phyloP scores from a whole-genome alignment of 2,113 vertebrate species.

The Oostethus manadensis region DNA sequence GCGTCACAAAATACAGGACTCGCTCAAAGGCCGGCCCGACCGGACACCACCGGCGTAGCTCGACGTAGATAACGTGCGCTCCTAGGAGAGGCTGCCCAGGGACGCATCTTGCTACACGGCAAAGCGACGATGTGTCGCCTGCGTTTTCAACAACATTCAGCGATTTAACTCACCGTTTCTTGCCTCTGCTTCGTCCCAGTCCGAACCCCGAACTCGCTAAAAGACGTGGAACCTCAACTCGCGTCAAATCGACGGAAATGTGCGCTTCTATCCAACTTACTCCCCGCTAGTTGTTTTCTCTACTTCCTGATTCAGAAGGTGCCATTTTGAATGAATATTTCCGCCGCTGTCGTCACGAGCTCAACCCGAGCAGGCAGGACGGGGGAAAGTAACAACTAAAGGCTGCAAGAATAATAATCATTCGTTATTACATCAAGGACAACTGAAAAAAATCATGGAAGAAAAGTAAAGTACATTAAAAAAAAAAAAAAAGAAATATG shows the following conservation, averaged over 20 bases:
- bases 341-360: conserved; percentile 65
- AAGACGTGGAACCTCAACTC: conserved; percentile 18
- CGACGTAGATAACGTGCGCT: conserved; percentile 37
- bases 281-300: conserved; percentile 60
- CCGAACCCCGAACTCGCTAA: conserved; percentile 18
- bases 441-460: no score
- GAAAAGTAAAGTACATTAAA: no score
- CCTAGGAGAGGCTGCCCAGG: conserved; percentile 54
- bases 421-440: no score
- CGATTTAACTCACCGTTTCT: conserved; percentile 44
- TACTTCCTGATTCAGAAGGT: conserved; percentile 71
- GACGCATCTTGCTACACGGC: conserved; percentile 41
- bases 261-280: conserved; percentile 62
- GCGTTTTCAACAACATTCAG: conserved; percentile 29
- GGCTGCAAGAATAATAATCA: no score
- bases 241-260: conserved; percentile 32
- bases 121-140: conserved; percentile 54
- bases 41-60: conserved; percentile 25
- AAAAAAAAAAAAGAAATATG: no score
- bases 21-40: neutral
- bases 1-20: neutral
- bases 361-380: conserved; percentile 2
- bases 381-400: neutral
- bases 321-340: conserved; percentile 78
- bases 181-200: conserved; percentile 26